These are phyloP conservation scores for Arizona elegans DNA, from an alignment of 2,113 vertebrate genomes.

Conservation along the genomic window DNA sequence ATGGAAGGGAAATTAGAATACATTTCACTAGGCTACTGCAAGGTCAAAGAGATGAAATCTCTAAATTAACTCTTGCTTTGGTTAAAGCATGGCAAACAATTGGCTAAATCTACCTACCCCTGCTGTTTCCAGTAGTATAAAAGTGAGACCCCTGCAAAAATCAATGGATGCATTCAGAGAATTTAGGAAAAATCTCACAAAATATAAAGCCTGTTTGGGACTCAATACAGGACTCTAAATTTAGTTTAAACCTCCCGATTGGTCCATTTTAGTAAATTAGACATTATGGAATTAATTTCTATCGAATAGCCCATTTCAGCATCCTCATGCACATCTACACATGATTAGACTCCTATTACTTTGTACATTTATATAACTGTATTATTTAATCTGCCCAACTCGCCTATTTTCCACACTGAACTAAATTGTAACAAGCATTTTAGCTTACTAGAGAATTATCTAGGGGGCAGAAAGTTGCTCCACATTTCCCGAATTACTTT, in stretches of 20 bases:
- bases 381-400: slow-evolving; percentile 24
- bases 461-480: slow-evolving; percentile 26
- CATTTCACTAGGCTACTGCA: not conserved
- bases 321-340: not conserved
- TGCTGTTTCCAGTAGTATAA: not conserved
- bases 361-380: not conserved
- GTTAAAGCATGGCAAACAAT: not conserved
- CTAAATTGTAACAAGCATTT: slow-evolving; percentile 41
- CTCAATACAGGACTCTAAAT: not conserved
- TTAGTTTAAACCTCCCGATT: not conserved
- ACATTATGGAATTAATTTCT: slow-evolving; percentile 16
- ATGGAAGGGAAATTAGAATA: slow-evolving; percentile 24
- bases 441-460: slow-evolving; percentile 25
- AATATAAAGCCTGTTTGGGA: not conserved
- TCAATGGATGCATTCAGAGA: not conserved
- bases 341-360: not conserved
- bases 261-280: not conserved
- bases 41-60: not conserved
- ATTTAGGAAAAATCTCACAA: not conserved
- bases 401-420: slow-evolving; percentile 7
- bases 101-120: not conserved
- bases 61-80: not conserved
- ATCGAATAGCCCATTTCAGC: slow-evolving; percentile 10
- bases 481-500: not conserved
- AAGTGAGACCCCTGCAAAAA: not conserved